These are phyloP conservation scores for Noturus placidus DNA, from an alignment of 2,113 vertebrate genomes.

Conservation along the genomic window DNA sequence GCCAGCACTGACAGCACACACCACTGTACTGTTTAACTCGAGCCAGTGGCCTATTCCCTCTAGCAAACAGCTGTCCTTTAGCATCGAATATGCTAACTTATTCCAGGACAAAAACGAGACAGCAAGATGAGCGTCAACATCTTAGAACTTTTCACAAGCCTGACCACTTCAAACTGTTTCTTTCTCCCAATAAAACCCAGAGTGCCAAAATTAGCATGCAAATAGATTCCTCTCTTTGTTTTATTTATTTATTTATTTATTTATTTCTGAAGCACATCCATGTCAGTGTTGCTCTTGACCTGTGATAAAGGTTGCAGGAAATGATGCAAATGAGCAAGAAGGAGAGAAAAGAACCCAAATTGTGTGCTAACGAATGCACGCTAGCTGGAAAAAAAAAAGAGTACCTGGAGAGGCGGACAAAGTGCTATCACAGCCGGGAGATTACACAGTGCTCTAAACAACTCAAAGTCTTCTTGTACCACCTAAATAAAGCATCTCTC, in stretches of 20 bases:
- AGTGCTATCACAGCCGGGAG: constrained; percentile 53
- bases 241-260: not conserved
- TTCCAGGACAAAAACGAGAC: constrained; percentile 66
- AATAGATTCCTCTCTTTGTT: constrained; percentile 34
- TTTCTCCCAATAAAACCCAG: constrained; percentile 48
- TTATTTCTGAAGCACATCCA: constrained; percentile 34
- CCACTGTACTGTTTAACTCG: constrained; percentile 49
- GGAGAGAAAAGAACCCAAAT: constrained; percentile 69
- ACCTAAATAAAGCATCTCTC: constrained; percentile 63
- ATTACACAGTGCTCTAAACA: constrained; percentile 65
- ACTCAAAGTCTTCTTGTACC: constrained; percentile 53
- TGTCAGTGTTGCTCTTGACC: constrained; percentile 63
- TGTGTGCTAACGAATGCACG: constrained; percentile 65
- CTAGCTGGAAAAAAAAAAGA: constrained; percentile 57
- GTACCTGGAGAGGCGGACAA: constrained; percentile 55
- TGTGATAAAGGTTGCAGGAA: constrained; percentile 36
- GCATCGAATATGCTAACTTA: constrained; percentile 66
- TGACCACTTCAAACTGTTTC: constrained; percentile 57
- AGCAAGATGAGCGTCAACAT: constrained; percentile 64
- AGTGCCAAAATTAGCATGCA: constrained; percentile 51
- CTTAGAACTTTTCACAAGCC: constrained; percentile 62
- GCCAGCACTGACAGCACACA: constrained; percentile 66
- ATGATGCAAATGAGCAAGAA: constrained; percentile 65
- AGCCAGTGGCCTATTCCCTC: constrained; percentile 64
- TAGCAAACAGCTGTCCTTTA: constrained; percentile 76